Evolutionary conservation across 2,113 vertebrate species (phyloP).

Genomic region (Marmota monax): DNA sequence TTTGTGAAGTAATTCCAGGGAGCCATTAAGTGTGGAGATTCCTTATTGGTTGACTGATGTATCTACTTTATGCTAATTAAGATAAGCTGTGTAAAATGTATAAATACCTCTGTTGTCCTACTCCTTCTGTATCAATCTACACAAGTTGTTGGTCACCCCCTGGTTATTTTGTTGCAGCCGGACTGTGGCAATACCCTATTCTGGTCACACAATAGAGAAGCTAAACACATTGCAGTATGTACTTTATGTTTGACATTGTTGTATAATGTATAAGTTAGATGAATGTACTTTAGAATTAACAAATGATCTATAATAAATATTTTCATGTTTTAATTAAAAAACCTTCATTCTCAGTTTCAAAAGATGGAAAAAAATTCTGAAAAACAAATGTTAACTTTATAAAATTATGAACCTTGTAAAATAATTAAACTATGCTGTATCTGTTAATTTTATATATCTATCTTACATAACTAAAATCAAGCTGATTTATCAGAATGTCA

Average conservation of each 20-base stretch:
- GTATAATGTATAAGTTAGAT: background rate
- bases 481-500: background rate
- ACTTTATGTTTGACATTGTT: background rate
- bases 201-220: background rate
- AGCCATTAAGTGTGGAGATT: too few species aligned
- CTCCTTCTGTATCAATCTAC: too few species aligned
- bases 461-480: background rate
- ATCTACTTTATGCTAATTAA: too few species aligned
- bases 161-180: too few species aligned
- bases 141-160: too few species aligned
- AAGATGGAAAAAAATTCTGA: background rate
- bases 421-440: background rate
- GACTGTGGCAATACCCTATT: background rate
- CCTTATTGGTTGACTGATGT: too few species aligned
- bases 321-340: background rate
- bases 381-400: background rate
- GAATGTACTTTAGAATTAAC: background rate
- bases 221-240: background rate
- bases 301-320: background rate
- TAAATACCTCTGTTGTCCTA: too few species aligned
- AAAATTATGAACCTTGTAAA: background rate
- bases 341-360: background rate
- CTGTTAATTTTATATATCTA: background rate
- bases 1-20: too few species aligned
- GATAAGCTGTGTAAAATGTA: too few species aligned